Percentiles rank a stretch among this genome's conserved stretches.
Evolutionary conservation across 2,113 vertebrate genomes (phyloP).

Genomic region (Lasiurus borealis): DNA sequence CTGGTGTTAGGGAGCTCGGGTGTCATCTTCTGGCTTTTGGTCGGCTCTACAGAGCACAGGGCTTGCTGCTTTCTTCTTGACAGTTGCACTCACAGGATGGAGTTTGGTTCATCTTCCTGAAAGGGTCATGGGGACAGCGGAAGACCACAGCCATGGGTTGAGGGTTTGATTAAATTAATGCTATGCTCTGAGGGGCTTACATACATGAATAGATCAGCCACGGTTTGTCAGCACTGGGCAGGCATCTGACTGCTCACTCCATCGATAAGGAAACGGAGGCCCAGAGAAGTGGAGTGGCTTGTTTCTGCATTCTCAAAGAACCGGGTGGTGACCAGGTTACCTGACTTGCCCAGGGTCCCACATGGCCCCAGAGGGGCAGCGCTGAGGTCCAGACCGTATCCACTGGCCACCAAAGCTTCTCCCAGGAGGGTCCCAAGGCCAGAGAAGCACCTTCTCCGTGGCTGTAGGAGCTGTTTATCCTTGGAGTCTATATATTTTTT

Average conservation of each 20-base stretch:
- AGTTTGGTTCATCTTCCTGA: not conserved
- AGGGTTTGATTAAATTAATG: not conserved
- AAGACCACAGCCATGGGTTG: not conserved
- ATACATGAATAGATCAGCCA: not conserved
- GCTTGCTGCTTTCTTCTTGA: constrained; percentile 7
- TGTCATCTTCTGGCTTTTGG: not conserved
- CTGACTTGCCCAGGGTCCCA: not conserved
- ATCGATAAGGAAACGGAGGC: constrained; percentile 15
- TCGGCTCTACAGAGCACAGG: not conserved
- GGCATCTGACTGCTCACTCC: not conserved
- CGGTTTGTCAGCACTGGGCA: not conserved
- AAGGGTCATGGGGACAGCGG: not conserved
- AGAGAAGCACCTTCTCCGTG: not conserved
- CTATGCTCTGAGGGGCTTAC: not conserved
- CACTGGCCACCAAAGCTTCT: not conserved
- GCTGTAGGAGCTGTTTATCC: not conserved
- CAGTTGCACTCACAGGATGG: not conserved
- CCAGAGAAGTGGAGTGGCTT: not conserved
- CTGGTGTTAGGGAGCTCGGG: not conserved
- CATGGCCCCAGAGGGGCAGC: not conserved
- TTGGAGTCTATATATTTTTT: not conserved
- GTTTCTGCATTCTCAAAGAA: not conserved
- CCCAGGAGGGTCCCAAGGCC: not conserved
- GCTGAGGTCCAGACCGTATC: not conserved
- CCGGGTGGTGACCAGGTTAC: not conserved